Conservation (phyloP, 2,113 vertebrate genomes). For the Protobothrops flavoviridis region DNA sequence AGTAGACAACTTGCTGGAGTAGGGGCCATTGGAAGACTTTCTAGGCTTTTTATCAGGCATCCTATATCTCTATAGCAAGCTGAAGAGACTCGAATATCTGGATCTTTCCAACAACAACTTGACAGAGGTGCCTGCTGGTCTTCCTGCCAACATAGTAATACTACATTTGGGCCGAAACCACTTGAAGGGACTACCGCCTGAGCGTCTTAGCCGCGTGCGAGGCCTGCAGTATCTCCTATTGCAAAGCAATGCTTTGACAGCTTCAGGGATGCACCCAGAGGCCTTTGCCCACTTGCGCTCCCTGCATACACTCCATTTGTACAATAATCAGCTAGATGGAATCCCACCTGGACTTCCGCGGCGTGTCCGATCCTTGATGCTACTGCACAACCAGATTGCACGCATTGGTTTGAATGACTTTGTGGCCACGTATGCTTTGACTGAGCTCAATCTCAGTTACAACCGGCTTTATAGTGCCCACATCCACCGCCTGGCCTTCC, state of each 20-base stretch:
- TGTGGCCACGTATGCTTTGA: slow-evolving; percentile 27
- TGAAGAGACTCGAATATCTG: slow-evolving; percentile 63
- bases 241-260: slow-evolving; percentile 59
- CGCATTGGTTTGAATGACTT: slow-evolving; percentile 36
- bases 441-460: slow-evolving; percentile 66
- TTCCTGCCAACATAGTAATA: slow-evolving; percentile 51
- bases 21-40: background rate
- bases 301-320: slow-evolving; percentile 66
- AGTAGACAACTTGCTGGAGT: background rate
- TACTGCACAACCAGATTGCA: slow-evolving; percentile 60
- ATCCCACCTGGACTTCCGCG: slow-evolving; percentile 58
- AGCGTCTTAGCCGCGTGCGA: slow-evolving; percentile 25
- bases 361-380: slow-evolving; percentile 57
- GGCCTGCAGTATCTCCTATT: slow-evolving; percentile 63
- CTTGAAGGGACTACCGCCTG: slow-evolving; percentile 40
- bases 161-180: slow-evolving; percentile 64
- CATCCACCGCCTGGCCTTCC: slow-evolving; percentile 60
- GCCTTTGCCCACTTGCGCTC: slow-evolving; percentile 49
- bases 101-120: slow-evolving; percentile 68
- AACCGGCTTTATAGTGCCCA: slow-evolving; percentile 53
- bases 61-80: slow-evolving; percentile 51
- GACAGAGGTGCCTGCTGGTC: slow-evolving; percentile 41
- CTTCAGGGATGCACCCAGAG: background rate
- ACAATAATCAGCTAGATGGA: slow-evolving; percentile 48
- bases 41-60: background rate